Percentiles rank a stretch among this genome's conserved stretches.
phyloP scores from a whole-genome alignment of 2,888 invertebrate species.

The Euclidia mi region DNA sequence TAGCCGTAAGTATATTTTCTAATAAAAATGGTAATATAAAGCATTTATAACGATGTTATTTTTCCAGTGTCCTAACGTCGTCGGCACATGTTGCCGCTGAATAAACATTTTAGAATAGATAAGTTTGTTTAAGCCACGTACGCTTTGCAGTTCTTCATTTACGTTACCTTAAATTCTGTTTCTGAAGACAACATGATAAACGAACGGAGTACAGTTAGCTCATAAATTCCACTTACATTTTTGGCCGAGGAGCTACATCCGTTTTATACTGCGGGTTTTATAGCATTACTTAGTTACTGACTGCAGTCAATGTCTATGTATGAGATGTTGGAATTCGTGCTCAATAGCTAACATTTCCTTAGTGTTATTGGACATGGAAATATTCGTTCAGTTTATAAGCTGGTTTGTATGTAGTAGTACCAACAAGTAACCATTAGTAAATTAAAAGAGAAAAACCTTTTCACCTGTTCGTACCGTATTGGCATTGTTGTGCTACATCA shows the following conservation, averaged over 20 bases:
- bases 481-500: too few species aligned
- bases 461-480: too few species aligned
- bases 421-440: too few species aligned
- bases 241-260: constrained; percentile 40
- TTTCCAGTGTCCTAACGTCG: constrained; percentile 52
- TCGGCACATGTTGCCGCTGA: constrained; percentile 31
- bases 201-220: constrained; percentile 44
- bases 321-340: neutral
- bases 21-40: constrained; percentile 85
- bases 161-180: constrained; percentile 40
- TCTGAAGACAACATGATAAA: constrained; percentile 50
- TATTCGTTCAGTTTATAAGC: too few species aligned
- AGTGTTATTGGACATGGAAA: too few species aligned
- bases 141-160: constrained; percentile 38
- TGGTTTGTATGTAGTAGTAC: too few species aligned
- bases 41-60: constrained; percentile 74
- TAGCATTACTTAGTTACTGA: constrained; percentile 32
- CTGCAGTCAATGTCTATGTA: constrained; percentile 17
- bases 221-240: constrained; percentile 48
- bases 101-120: constrained; percentile 59
- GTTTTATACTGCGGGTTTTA: constrained; percentile 30
- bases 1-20: constrained; percentile 77
- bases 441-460: too few species aligned
- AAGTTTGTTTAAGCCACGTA: constrained; percentile 38
- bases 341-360: neutral